Percentiles rank a stretch among this genome's conserved stretches.
phyloP scores from a whole-genome alignment of 2,888 invertebrate species.

The Aspidiotus rigidus region DNA sequence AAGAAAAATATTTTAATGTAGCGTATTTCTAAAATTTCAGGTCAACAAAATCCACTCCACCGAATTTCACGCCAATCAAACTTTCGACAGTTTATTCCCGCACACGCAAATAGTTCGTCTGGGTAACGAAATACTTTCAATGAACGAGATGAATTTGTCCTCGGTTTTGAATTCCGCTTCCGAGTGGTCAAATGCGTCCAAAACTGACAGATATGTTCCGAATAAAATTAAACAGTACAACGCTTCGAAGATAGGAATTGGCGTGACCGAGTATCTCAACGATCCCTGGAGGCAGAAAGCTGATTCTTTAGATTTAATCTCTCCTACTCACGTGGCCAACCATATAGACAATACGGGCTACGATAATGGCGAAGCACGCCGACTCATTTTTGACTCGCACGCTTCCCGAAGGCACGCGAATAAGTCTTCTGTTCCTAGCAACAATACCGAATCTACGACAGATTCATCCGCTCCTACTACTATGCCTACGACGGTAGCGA shows the following conservation, averaged over 20 bases:
- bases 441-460: slow-evolving; percentile 8
- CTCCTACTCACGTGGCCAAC: slow-evolving; percentile 4
- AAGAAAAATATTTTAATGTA: no score
- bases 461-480: neutral
- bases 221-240: neutral
- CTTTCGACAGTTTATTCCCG: slow-evolving; percentile 9
- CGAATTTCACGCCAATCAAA: slow-evolving; percentile 4
- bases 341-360: slow-evolving; percentile 27
- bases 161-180: neutral
- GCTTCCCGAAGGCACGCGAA: neutral
- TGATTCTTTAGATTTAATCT: slow-evolving; percentile 17
- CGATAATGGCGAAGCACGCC: slow-evolving; percentile 26
- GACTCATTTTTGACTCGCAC: neutral
- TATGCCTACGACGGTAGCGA: neutral
- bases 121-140: slow-evolving; percentile 42
- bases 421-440: neutral
- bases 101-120: slow-evolving; percentile 44
- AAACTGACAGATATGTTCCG: neutral
- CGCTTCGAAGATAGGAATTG: slow-evolving; percentile 32
- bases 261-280: slow-evolving; percentile 36
- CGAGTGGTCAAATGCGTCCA: neutral
- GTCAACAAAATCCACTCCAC: neutral
- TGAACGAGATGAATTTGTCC: neutral
- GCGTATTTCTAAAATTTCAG: neutral
- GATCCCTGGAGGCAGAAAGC: slow-evolving; percentile 36